A percentile compares a stretch with the other conserved stretches of the same genome.
Conservation (phyloP, 2,888 invertebrate genomes). For the Mimachlamys varia region DNA sequence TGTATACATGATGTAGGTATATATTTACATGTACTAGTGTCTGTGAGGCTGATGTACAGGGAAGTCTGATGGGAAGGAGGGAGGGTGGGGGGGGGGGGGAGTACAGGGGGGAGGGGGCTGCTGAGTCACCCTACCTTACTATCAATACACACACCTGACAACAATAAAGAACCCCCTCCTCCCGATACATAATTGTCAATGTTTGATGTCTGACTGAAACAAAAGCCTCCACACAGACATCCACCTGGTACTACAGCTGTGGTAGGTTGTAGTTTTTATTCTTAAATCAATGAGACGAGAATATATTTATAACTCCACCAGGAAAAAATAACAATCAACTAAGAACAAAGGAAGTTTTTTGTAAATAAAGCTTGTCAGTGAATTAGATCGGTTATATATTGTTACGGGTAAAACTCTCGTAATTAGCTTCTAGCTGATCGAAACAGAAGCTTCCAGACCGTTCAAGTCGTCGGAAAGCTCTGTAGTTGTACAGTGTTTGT, state of each 20-base stretch:
- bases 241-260: background rate
- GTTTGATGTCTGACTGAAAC: background rate
- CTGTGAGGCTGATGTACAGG: background rate
- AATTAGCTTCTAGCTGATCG: too few species aligned
- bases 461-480: too few species aligned
- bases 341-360: background rate
- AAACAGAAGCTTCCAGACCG: too few species aligned
- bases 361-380: background rate
- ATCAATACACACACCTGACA: background rate
- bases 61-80: background rate
- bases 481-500: too few species aligned
- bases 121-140: background rate
- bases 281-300: background rate
- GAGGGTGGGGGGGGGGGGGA: background rate
- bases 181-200: slow-evolving; percentile 10
- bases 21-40: too few species aligned
- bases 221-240: background rate
- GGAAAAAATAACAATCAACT: background rate
- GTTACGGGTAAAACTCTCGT: background rate
- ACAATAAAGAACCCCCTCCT: background rate
- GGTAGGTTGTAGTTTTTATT: background rate
- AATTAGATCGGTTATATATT: background rate
- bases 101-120: background rate
- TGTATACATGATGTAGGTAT: background rate
- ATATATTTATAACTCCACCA: background rate